Percentiles rank a stretch among this genome's conserved stretches.
These are phyloP conservation scores for Styela plicata DNA, from an alignment of 23 tunicate species.

Conservation along the genomic window DNA sequence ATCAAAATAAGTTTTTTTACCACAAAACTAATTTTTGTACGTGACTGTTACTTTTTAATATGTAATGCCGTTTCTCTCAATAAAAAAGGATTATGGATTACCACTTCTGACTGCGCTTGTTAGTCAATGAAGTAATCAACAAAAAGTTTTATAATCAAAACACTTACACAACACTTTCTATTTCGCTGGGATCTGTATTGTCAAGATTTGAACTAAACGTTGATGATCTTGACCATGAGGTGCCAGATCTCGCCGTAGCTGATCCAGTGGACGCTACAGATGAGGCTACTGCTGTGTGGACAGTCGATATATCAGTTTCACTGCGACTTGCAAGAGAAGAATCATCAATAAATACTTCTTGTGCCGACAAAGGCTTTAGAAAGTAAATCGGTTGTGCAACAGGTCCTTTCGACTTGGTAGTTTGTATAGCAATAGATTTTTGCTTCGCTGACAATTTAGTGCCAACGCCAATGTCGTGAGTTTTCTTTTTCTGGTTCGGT, in stretches of 20 bases:
- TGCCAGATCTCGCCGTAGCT: background rate
- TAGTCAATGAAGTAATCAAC: too few species aligned
- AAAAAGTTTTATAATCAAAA: too few species aligned
- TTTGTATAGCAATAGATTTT: slow-evolving; percentile 10
- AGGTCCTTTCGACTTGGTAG: background rate
- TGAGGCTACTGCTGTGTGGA: background rate
- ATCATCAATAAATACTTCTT: slow-evolving; percentile 69
- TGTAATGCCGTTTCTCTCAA: too few species aligned
- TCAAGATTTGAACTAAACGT: slow-evolving; percentile 7
- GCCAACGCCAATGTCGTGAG: slow-evolving; percentile 15
- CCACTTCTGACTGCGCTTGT: too few species aligned
- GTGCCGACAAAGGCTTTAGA: slow-evolving; percentile 57
- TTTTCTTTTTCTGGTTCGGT: background rate
- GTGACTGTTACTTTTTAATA: too few species aligned
- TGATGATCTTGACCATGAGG: slow-evolving; percentile 10
- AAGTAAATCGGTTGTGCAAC: slow-evolving; percentile 21
- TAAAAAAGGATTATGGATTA: too few species aligned
- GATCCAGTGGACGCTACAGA: background rate
- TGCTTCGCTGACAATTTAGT: background rate
- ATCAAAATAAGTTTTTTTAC: too few species aligned
- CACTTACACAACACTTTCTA: slow-evolving; percentile 21
- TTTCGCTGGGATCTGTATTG: slow-evolving; percentile 16
- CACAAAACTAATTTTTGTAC: too few species aligned
- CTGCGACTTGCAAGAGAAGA: slow-evolving; percentile 22
- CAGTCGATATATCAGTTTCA: slow-evolving; percentile 1